These are phyloP conservation scores for Drosophila grimshawi DNA, from an alignment of 1,140 invertebrate species.

Conservation along the genomic window DNA sequence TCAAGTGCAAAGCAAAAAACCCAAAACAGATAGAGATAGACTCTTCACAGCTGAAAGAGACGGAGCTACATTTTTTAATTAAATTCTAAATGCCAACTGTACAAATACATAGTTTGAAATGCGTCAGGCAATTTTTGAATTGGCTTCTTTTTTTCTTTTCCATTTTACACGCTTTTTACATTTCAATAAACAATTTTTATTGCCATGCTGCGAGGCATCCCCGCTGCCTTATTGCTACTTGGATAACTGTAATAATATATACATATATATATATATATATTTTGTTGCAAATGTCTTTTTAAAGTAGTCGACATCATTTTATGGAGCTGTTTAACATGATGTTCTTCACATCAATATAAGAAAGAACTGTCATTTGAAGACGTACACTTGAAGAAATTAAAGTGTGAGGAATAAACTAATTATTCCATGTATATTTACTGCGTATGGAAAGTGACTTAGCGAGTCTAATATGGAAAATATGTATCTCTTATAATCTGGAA, in stretches of 20 bases:
- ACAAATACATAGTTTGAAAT: slow-evolving; percentile 38
- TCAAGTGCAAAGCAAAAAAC: slow-evolving; percentile 44
- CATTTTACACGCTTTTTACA: slow-evolving; percentile 25
- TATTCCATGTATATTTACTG: no score
- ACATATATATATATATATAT: not conserved
- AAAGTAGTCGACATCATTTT: not conserved
- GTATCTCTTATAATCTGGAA: no score
- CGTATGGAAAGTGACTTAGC: no score
- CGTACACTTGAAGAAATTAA: not conserved
- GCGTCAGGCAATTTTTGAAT: slow-evolving; percentile 12
- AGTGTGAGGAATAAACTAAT: no score
- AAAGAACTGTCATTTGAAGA: not conserved
- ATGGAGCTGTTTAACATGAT: no score
- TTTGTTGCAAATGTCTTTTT: not conserved
- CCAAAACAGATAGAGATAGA: not conserved
- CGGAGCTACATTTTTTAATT: slow-evolving; percentile 40
- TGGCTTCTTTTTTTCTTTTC: not conserved
- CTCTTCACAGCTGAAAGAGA: not conserved
- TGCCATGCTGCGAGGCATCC: slow-evolving; percentile 18
- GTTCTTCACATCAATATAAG: not conserved
- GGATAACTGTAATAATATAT: slow-evolving; percentile 37
- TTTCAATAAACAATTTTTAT: slow-evolving; percentile 58
- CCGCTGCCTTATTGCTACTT: not conserved
- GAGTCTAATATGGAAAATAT: no score
- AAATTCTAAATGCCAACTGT: slow-evolving; percentile 40